Conservation (phyloP, 1,140 invertebrate species). For the Cydia pomonella region DNA sequence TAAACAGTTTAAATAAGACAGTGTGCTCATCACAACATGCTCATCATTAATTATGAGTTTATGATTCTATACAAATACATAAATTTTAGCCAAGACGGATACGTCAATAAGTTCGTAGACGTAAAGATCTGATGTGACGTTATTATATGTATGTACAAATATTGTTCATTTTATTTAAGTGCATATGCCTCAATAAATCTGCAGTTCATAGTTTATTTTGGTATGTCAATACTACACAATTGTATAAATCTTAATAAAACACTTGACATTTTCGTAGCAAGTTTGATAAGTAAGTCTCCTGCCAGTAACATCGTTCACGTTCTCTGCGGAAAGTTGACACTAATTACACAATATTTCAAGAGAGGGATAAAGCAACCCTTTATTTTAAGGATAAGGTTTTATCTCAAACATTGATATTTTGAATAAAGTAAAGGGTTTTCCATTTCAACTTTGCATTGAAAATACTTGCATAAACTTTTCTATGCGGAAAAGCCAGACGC, state of each 20-base stretch:
- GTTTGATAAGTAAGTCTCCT: background rate
- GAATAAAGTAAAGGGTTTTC: background rate
- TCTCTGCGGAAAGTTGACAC: constrained; percentile 5
- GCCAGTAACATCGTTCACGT: background rate
- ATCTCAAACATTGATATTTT: background rate
- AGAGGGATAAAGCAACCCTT: background rate
- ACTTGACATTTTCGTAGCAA: background rate
- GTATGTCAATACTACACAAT: too few species aligned
- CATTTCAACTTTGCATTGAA: background rate
- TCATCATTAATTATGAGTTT: too few species aligned
- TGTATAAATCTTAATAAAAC: background rate
- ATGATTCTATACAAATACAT: too few species aligned
- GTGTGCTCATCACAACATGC: too few species aligned
- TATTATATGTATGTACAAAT: too few species aligned
- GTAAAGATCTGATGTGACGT: too few species aligned
- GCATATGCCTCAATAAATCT: too few species aligned
- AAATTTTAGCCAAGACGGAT: too few species aligned
- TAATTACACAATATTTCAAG: constrained; percentile 1
- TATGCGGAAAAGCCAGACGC: background rate
- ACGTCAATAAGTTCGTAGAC: too few species aligned
- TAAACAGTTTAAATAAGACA: too few species aligned
- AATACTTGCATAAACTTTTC: background rate
- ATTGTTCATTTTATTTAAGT: too few species aligned
- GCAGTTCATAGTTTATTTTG: too few species aligned
- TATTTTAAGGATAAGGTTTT: background rate